These are phyloP conservation scores for Agelaius phoeniceus DNA, from an alignment of 2,113 vertebrate species.

Conservation along the genomic window DNA sequence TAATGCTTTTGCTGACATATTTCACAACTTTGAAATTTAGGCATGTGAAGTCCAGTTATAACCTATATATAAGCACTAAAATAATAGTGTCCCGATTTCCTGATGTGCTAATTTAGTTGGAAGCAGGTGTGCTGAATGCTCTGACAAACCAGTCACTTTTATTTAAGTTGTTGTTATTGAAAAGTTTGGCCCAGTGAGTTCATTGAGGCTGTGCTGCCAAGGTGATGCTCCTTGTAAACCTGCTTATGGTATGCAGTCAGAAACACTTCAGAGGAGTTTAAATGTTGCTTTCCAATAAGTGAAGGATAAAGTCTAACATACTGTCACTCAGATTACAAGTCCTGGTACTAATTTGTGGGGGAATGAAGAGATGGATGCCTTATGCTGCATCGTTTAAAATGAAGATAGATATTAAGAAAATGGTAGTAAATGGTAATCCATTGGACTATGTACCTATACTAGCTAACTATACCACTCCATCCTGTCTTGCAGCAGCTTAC, in stretches of 20 bases:
- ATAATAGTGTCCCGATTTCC: background rate
- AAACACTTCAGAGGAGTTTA: background rate
- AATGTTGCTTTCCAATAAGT: background rate
- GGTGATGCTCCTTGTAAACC: background rate
- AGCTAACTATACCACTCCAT: background rate
- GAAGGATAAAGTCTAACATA: background rate
- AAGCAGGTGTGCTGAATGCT: background rate
- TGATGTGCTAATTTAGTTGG: background rate
- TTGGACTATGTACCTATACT: background rate
- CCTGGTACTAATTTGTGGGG: background rate
- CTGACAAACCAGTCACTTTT: background rate
- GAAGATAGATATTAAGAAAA: background rate
- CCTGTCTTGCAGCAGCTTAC: conserved; percentile 39
- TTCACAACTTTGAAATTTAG: background rate
- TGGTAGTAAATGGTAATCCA: background rate
- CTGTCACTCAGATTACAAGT: background rate
- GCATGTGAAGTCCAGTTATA: background rate
- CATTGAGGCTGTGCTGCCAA: background rate
- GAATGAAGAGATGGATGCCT: background rate
- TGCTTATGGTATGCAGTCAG: background rate
- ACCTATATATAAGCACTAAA: conserved; percentile 10
- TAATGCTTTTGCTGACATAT: background rate
- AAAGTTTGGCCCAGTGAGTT: background rate
- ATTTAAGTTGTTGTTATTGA: background rate
- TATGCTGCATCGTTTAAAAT: background rate